Evolutionary conservation across 2,113 vertebrate genomes (phyloP), one percentile per base, ranked within the genome.

Genomic region (Apeltes quadracus): DNA sequence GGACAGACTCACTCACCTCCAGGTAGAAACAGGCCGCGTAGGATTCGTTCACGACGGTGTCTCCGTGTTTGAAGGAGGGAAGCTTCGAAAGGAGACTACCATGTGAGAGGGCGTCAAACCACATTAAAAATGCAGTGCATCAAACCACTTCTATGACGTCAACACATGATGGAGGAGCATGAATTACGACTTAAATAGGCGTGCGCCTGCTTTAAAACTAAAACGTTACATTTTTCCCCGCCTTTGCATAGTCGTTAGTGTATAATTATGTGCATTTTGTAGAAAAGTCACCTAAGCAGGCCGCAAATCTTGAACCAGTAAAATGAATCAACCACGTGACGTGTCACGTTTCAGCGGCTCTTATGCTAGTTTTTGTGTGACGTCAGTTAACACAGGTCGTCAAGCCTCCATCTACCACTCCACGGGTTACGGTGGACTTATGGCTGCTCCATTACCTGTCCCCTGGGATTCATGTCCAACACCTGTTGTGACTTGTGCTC

Each of bases 11-110:
- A 22, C 78, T 90, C 72, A 94, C 94, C 93, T 94, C 93, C 79
- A 94, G 78, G 82, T 94, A 94, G 64, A 94, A 76, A 61, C 94
- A 94, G 16, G 84, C 92, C 10, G 78, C 93, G 3, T 85, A 89
- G 18, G 94, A 94, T 25, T 94, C 93, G 4, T 94, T 94, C 43
- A 94, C 79, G 1, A 88, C 32, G 43, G 57, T 57, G 39, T 91
- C 79, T 43, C 92, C 76, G 7, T 94, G 92, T 81, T 91, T 93
- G 79, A 94, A 93, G 0, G 91, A 64, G 0, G 93, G 94, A 48
- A 94, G 67, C 93, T 94, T 29, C 2, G 68, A 71, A 58, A 34
- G 5, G 7, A 41, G 25, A 65, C 5, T 53, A 32, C 5, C 6
- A 57, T 5, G 27, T 62, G 16, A 71, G 4, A 61, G 18, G 32